These are phyloP conservation scores for Trichogramma evanescens DNA, from an alignment of 2,888 invertebrate genomes.

Conservation along the genomic window DNA sequence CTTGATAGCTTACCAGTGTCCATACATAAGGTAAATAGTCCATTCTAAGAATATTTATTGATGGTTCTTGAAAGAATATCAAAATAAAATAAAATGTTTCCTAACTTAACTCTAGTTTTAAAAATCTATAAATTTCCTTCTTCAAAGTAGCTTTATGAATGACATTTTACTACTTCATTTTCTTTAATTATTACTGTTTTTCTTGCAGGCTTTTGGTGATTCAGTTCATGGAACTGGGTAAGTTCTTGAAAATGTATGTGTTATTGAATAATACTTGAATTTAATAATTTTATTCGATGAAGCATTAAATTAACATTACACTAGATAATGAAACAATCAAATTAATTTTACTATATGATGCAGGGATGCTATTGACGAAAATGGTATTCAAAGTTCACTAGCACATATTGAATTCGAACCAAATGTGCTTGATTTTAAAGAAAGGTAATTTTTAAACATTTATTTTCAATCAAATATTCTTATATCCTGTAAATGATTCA, in stretches of 20 bases:
- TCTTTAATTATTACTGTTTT: slow-evolving; percentile 13
- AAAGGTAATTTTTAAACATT: slow-evolving; percentile 51
- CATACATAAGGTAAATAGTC: slow-evolving; percentile 49
- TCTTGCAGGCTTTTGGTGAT: slow-evolving; percentile 38
- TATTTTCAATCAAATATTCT: slow-evolving; percentile 5
- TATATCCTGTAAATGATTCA: slow-evolving; percentile 3
- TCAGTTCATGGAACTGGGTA: slow-evolving; percentile 41
- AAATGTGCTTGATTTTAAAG: slow-evolving; percentile 62
- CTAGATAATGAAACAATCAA: not conserved
- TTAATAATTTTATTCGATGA: not conserved
- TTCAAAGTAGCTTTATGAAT: not conserved
- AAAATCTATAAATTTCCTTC: too few species aligned
- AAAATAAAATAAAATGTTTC: not conserved
- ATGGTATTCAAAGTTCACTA: slow-evolving; percentile 42
- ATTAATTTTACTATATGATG: slow-evolving; percentile 19
- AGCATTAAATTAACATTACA: not conserved
- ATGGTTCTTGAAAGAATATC: slow-evolving; percentile 1
- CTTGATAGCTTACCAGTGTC: slow-evolving; percentile 56
- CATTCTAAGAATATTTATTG: not conserved
- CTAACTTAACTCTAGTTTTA: not conserved
- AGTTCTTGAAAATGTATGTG: slow-evolving; percentile 30
- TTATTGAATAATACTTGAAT: slow-evolving; percentile 14
- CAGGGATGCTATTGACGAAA: slow-evolving; percentile 35
- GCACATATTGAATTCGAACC: slow-evolving; percentile 58
- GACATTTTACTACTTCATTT: not conserved